Conservation (phyloP, 2,888 invertebrate genomes). For the Helleia helle region DNA sequence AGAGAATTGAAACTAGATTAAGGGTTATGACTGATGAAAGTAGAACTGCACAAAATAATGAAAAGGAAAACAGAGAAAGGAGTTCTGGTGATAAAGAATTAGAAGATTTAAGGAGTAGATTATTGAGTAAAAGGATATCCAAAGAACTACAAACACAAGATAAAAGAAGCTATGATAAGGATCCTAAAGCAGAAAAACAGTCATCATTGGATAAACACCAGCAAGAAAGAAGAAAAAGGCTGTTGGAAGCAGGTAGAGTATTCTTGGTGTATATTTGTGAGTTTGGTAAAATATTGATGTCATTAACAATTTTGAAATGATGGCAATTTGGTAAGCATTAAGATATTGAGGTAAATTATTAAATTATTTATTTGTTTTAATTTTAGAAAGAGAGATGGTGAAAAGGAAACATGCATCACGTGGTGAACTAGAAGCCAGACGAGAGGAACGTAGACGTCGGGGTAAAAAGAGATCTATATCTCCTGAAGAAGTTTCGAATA, state of each 20-base stretch:
- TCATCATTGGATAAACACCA: constrained; percentile 60
- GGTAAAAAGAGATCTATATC: constrained; percentile 58
- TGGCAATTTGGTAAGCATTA: too few relatives aligned
- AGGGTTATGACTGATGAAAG: constrained; percentile 52
- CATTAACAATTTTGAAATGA: too few relatives aligned
- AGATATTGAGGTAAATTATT: too few relatives aligned
- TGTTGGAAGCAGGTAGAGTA: constrained; percentile 78
- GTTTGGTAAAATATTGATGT: too few relatives aligned
- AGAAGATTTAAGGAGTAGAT: constrained; percentile 83
- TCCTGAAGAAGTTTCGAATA: constrained; percentile 40
- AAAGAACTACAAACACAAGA: constrained; percentile 76
- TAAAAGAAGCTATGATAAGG: constrained; percentile 55
- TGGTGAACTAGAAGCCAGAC: constrained; percentile 81
- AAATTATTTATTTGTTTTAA: constrained; percentile 11
- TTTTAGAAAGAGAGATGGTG: constrained; percentile 81
- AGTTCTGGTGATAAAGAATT: constrained; percentile 75
- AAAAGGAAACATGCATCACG: constrained; percentile 84
- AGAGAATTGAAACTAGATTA: constrained; percentile 56
- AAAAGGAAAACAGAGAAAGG: constrained; percentile 64
- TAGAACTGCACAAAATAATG: constrained; percentile 48
- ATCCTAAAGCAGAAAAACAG: constrained; percentile 49
- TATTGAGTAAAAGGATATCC: constrained; percentile 79
- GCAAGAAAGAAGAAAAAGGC: constrained; percentile 77
- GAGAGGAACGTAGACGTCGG: constrained; percentile 73
- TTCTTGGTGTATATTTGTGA: too few relatives aligned